A percentile compares a stretch with the other conserved stretches of the same genome.
phyloP scores from a whole-genome alignment of 2,797 vertebrate species.

The Hydrophis major region DNA sequence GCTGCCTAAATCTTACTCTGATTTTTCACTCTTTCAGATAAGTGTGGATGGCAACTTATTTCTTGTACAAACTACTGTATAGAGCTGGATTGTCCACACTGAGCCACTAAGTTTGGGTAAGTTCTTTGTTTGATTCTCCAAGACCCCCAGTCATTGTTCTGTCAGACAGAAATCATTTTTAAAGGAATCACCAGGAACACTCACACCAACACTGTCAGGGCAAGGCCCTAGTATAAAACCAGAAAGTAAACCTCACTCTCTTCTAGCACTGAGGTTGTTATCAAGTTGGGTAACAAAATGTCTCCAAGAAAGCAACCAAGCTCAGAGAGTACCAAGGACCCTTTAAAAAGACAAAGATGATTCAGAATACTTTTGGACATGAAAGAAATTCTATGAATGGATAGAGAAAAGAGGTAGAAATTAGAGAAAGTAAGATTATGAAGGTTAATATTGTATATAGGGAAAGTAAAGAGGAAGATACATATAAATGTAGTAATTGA shows the following conservation, averaged over 20 bases:
- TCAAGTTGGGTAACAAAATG: background rate
- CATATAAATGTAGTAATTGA: too few relatives aligned
- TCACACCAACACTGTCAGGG: background rate
- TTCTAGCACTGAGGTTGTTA: background rate
- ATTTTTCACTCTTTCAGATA: background rate
- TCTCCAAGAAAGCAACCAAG: background rate
- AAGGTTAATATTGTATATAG: too few relatives aligned
- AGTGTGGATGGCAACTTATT: conserved; percentile 10
- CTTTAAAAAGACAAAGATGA: too few relatives aligned
- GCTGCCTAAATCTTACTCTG: background rate
- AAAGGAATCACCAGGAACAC: background rate
- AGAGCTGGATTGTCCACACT: background rate
- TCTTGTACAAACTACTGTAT: conserved; percentile 1
- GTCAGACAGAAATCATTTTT: background rate
- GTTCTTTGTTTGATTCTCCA: background rate
- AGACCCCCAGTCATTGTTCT: background rate
- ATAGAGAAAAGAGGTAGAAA: too few relatives aligned
- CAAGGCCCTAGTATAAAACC: background rate
- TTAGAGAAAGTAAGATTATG: too few relatives aligned
- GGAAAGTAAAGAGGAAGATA: too few relatives aligned
- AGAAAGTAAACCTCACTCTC: background rate
- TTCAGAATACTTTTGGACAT: too few relatives aligned
- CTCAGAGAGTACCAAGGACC: background rate
- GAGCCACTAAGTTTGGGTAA: background rate
- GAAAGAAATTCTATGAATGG: too few relatives aligned